Percentiles rank a stretch among this genome's conserved stretches.
Evolutionary conservation across 2,797 vertebrate genomes (phyloP).

Genomic region (Cyclopterus lumpus): DNA sequence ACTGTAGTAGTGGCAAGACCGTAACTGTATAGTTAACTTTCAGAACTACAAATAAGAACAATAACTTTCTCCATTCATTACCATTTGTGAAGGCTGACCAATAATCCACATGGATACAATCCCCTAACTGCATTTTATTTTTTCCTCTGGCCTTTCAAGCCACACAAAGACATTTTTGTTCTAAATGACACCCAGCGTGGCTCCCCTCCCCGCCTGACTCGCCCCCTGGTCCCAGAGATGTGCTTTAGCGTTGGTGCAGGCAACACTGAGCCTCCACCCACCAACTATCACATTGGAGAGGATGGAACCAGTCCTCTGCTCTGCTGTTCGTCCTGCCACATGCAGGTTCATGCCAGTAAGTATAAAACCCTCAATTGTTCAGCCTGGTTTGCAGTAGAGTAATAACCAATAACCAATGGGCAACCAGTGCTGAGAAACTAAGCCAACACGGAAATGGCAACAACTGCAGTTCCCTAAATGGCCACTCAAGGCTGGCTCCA

Average conservation of each 20-base stretch:
- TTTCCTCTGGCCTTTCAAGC: constrained; percentile 33
- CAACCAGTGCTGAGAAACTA: too few relatives aligned
- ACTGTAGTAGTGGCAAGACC: neutral
- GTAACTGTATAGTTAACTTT: neutral
- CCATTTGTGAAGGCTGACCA: neutral
- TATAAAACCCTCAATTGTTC: constrained; percentile 43
- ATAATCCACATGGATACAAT: neutral
- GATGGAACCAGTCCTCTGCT: constrained; percentile 93
- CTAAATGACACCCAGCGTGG: constrained; percentile 44
- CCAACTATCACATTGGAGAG: constrained; percentile 90
- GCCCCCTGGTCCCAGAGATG: constrained; percentile 95
- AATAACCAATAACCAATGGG: neutral
- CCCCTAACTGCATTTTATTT: neutral
- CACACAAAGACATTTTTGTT: constrained; percentile 34
- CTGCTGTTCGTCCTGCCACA: constrained; percentile 89
- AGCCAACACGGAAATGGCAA: too few relatives aligned
- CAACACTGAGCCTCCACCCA: constrained; percentile 91
- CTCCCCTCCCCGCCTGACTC: constrained; percentile 81
- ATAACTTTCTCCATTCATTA: neutral
- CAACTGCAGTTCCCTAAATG: neutral
- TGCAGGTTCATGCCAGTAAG: constrained; percentile 98
- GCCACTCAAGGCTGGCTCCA: neutral
- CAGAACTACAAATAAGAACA: neutral
- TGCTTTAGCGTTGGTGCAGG: constrained; percentile 93
- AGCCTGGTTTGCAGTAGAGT: neutral